These are phyloP conservation scores for Apoderus coryli DNA, from an alignment of 2,888 invertebrate genomes.

Conservation along the genomic window DNA sequence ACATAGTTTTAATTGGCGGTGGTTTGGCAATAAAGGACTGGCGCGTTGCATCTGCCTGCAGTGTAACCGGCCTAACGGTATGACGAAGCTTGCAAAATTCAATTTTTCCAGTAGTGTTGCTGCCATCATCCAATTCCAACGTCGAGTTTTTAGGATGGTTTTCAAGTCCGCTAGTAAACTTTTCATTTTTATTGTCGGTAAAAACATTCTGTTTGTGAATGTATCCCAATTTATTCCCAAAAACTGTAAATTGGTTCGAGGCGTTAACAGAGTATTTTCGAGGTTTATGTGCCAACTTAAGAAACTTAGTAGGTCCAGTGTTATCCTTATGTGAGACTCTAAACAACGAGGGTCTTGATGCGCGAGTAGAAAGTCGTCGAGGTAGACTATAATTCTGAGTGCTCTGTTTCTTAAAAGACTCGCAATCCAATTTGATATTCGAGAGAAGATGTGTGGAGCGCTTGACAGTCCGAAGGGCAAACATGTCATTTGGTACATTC, in stretches of 20 bases:
- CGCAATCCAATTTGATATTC: slow-evolving; percentile 20
- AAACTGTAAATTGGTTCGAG: slow-evolving; percentile 6
- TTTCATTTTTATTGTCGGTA: slow-evolving; percentile 7
- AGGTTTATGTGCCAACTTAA: slow-evolving; percentile 11
- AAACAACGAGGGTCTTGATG: slow-evolving; percentile 7
- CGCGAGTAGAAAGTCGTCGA: slow-evolving; percentile 17
- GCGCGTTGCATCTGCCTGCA: background rate
- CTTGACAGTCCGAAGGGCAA: slow-evolving; percentile 14
- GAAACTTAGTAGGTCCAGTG: slow-evolving; percentile 6
- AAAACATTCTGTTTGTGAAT: slow-evolving; percentile 2
- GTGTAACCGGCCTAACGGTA: slow-evolving; percentile 6
- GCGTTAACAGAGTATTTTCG: slow-evolving; percentile 9
- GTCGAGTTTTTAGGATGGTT: background rate
- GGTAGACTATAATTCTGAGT: slow-evolving; percentile 17
- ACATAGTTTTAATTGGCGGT: background rate
- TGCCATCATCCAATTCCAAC: slow-evolving; percentile 8
- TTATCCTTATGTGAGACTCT: background rate
- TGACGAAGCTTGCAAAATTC: slow-evolving; percentile 5
- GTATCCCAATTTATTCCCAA: slow-evolving; percentile 14
- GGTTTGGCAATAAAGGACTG: slow-evolving; percentile 1
- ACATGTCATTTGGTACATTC: slow-evolving; percentile 13
- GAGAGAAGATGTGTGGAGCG: slow-evolving; percentile 17
- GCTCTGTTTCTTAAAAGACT: slow-evolving; percentile 12
- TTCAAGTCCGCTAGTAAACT: slow-evolving; percentile 7
- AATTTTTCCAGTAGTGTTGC: slow-evolving; percentile 5